Evolutionary conservation across 1,140 invertebrate species (phyloP).

Genomic region (Belonocnema kinseyi): DNA sequence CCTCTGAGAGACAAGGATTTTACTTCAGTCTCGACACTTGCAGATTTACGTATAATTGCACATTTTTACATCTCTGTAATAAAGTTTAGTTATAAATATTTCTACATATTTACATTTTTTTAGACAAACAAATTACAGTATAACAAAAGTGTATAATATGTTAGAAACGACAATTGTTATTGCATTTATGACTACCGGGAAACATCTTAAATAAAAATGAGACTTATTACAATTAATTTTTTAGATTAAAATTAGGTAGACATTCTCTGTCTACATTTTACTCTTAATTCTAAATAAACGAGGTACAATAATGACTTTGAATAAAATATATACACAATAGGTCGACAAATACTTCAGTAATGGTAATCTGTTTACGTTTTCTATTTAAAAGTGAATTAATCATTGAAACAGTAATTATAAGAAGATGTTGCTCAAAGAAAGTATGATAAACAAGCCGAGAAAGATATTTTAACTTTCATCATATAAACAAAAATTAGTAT

Average conservation of each 20-base stretch:
- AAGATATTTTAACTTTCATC: no score
- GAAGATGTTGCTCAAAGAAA: no score
- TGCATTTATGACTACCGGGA: no score
- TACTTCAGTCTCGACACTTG: neutral
- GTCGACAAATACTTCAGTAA: neutral
- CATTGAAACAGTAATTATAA: no score
- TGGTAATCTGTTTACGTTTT: neutral
- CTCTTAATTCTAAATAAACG: neutral
- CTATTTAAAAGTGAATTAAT: no score
- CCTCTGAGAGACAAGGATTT: neutral
- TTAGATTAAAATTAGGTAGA: no score
- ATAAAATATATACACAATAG: neutral
- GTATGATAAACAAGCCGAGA: no score
- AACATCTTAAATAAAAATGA: no score
- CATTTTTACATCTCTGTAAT: neutral
- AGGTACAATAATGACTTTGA: neutral
- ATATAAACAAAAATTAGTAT: no score
- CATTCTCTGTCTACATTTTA: neutral
- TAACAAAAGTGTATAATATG: neutral
- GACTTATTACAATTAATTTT: no score
- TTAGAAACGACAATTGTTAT: neutral
- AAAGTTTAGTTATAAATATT: conserved; percentile 2
- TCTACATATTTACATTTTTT: conserved; percentile 15
- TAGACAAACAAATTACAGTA: neutral
- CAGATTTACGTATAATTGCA: neutral